These are phyloP conservation scores for Stylophora pistillata DNA, from an alignment of 64 coral and sea anemone species.

Conservation along the genomic window DNA sequence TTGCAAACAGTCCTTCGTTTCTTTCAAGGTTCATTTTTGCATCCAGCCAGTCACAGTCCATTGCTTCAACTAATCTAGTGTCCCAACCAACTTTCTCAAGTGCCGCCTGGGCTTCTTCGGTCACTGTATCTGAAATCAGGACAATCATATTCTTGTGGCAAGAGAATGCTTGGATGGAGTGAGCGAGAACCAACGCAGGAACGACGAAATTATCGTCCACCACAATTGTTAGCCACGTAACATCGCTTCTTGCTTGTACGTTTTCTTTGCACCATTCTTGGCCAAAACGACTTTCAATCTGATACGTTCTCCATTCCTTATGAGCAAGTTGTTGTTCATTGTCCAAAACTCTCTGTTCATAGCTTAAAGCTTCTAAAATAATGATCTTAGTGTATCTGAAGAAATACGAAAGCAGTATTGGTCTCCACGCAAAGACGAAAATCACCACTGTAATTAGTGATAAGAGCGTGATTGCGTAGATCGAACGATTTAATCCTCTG, in stretches of 20 bases:
- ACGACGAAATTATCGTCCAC: slow-evolving; percentile 49
- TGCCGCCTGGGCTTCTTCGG: background rate
- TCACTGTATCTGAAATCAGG: slow-evolving; percentile 48
- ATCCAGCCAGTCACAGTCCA: slow-evolving; percentile 94
- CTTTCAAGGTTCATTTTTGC: slow-evolving; percentile 48
- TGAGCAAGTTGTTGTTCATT: no score
- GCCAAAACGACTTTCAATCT: no score
- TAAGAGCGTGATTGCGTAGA: background rate
- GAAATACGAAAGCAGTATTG: slow-evolving; percentile 11
- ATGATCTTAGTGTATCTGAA: slow-evolving; percentile 21
- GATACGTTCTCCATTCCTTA: no score
- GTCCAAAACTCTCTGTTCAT: no score
- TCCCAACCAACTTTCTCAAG: slow-evolving; percentile 53
- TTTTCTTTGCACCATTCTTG: no score
- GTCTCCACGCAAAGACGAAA: background rate
- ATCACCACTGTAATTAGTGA: background rate
- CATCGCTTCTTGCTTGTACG: background rate
- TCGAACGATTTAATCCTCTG: background rate
- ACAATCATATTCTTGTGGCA: slow-evolving; percentile 70
- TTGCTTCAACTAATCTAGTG: slow-evolving; percentile 58
- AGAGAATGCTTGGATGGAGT: slow-evolving; percentile 59
- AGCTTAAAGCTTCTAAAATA: no score
- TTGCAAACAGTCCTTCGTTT: slow-evolving; percentile 8
- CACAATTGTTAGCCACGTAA: slow-evolving; percentile 63
- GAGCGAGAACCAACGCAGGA: slow-evolving; percentile 45